Percentiles rank a stretch among this genome's conserved stretches.
Evolutionary conservation across 2,797 vertebrate genomes (phyloP).

Genomic region (Meriones psammophilus): DNA sequence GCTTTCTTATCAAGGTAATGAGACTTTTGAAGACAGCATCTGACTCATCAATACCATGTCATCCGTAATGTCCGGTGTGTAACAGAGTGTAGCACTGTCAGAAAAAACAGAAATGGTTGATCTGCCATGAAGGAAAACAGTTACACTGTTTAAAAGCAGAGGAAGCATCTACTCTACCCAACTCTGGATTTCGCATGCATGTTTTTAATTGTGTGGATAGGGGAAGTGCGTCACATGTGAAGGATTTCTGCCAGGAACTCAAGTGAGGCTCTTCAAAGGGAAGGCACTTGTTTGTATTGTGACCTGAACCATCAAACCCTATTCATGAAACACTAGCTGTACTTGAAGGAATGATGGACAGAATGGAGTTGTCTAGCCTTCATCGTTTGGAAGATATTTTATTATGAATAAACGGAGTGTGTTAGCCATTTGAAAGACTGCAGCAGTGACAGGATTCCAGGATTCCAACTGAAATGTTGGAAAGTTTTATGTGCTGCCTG

Average conservation of each 20-base stretch:
- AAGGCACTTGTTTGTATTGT: not conserved
- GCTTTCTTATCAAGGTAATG: not conserved
- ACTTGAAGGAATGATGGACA: not conserved
- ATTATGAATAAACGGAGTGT: not conserved
- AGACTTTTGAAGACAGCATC: not conserved
- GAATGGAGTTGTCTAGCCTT: not conserved
- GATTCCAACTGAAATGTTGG: not conserved
- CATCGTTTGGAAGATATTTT: not conserved
- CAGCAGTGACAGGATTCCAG: not conserved
- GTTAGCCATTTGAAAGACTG: not conserved
- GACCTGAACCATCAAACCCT: not conserved
- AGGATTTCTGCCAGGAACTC: not conserved
- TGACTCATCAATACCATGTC: not conserved
- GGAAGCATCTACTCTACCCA: not conserved
- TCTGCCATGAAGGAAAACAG: not conserved
- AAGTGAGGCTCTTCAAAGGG: not conserved
- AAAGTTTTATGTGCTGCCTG: not conserved
- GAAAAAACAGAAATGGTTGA: not conserved
- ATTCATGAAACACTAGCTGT: not conserved
- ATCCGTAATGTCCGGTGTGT: not conserved
- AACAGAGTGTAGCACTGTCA: not conserved
- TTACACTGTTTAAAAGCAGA: not conserved
- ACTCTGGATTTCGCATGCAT: not conserved
- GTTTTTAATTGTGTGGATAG: not conserved
- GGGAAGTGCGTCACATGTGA: not conserved